Conservation (phyloP, 2,113 vertebrate species). For the Pyrgilauda ruficollis region DNA sequence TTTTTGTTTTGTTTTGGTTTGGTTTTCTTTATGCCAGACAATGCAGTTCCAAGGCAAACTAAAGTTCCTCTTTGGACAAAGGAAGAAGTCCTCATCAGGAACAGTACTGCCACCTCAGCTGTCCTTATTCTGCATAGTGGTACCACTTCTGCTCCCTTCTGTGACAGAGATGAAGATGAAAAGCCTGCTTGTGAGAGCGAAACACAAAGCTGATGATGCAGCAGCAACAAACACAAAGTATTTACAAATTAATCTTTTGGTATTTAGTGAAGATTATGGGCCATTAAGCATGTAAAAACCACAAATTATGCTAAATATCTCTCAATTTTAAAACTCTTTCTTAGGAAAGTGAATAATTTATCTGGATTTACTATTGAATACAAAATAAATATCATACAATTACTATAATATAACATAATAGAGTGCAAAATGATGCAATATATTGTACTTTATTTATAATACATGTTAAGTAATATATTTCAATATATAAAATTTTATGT, state of each 20-base stretch:
- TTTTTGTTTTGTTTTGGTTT: not conserved
- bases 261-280: not conserved
- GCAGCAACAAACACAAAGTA: constrained; percentile 56
- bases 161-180: constrained; percentile 86
- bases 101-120: constrained; percentile 80
- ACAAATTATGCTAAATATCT: not conserved
- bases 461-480: not conserved
- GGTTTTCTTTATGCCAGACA: constrained; percentile 70
- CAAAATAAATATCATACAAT: not conserved
- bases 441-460: not conserved
- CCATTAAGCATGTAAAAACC: not conserved
- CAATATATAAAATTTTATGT: not conserved
- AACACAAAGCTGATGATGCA: constrained; percentile 76
- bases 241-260: constrained; percentile 23
- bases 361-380: not conserved
- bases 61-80: constrained; percentile 94
- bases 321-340: not conserved
- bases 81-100: constrained; percentile 84
- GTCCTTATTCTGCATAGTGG: constrained; percentile 89
- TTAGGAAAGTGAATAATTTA: not conserved
- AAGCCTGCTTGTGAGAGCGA: constrained; percentile 79
- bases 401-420: not conserved
- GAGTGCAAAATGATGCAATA: not conserved
- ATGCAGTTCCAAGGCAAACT: constrained; percentile 97
- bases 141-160: constrained; percentile 87